Conservation (phyloP, 2,888 invertebrate genomes). For the Neoaliturus tenellus region DNA sequence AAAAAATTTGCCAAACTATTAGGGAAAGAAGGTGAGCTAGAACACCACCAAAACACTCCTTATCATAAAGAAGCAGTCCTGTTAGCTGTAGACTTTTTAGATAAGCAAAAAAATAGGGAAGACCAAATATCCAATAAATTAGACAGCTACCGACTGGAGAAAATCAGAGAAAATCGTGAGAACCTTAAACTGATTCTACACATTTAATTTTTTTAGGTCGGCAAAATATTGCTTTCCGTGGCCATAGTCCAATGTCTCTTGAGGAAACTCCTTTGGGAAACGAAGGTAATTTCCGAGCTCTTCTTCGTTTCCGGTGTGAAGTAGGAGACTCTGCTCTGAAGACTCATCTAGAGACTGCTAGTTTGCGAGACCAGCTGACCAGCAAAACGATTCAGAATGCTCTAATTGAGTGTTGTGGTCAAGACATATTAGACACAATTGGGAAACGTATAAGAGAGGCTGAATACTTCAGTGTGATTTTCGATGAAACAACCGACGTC, state of each 20-base stretch:
- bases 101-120: neutral
- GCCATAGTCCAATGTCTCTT: neutral
- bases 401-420: neutral
- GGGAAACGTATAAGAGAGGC: neutral
- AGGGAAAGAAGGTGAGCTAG: neutral
- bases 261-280: neutral
- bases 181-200: neutral
- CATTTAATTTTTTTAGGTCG: neutral
- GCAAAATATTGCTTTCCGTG: neutral
- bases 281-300: neutral
- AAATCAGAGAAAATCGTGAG: neutral
- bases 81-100: constrained; percentile 3
- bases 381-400: neutral
- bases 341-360: neutral
- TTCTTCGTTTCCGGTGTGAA: neutral
- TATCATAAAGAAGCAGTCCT: constrained; percentile 16
- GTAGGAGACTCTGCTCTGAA: neutral
- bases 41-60: constrained; percentile 3
- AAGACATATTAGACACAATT: neutral
- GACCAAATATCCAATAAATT: neutral
- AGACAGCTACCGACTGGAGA: neutral
- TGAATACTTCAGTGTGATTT: neutral
- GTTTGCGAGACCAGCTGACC: neutral
- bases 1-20: neutral
- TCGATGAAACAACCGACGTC: neutral